Evolutionary conservation across 2,797 vertebrate genomes (phyloP), one percentile per base, ranked within the genome.

Genomic region (Adelosebastes latens): DNA sequence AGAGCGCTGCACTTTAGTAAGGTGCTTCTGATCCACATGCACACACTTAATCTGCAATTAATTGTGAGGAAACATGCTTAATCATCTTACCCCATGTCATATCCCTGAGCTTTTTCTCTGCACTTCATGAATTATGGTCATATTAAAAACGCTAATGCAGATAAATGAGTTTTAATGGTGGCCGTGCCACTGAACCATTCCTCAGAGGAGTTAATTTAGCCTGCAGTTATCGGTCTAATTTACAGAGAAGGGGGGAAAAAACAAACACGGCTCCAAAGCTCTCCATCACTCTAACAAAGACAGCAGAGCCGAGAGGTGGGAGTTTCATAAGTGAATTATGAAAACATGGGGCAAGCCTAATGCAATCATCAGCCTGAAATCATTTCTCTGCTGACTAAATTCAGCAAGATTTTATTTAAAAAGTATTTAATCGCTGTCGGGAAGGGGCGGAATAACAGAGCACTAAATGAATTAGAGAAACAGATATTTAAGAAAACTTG

Each of bases 71-170:
- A 87, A 74, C 60, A 81, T 58, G 12, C 55, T 79, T 84, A 84
- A 88, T 92, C 64, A 68, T 74, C 29, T 77, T n/a, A 13, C n/a
- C 55, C 8, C 56, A 2, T 77, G 75, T 77, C 64, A 65, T 36
- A 70, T 79, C 77, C 74, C 70, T 27, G 60, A 71, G 65, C 59
- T 79, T 61, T 68, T 87, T 85, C 79, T 70, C 56, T n/a, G 62
- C 71, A 81, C 63, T 77, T 79, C 29, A 79, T 24, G 77, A 82
- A 66, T 83, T 76, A 80, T 27, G 61, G 25, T 53, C 49, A 77
- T 68, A 80, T 79, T 82, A 88, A 84, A 77, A 85, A 82, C 63
- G 75, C 74, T 84, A 83, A 88, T 80, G 62, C 70, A 87, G 87
- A 92, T 80, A 74, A 83, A 93, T 75, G 4, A 77, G 72, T 71